Evolutionary conservation across 2,888 invertebrate genomes (phyloP).

Genomic region (Brenthis hecate): DNA sequence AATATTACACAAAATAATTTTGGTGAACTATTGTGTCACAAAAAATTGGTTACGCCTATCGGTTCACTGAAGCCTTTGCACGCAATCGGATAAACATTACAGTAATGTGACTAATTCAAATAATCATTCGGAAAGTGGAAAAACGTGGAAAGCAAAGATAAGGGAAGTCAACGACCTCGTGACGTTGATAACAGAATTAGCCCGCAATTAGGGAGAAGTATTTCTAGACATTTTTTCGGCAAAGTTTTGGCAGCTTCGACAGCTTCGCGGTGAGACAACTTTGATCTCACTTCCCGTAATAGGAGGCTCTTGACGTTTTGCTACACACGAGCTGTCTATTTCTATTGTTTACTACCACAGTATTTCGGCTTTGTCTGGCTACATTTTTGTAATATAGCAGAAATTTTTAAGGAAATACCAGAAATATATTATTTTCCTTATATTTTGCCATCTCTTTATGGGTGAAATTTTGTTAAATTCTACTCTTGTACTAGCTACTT

Average conservation of each 20-base stretch:
- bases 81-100: no score
- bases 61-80: no score
- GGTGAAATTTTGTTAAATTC: no score
- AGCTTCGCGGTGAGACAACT: slow-evolving; percentile 45
- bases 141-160: slow-evolving; percentile 42
- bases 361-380: no score
- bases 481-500: no score
- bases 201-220: slow-evolving; percentile 53
- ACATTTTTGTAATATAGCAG: no score
- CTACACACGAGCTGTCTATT: slow-evolving; percentile 5
- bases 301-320: slow-evolving; percentile 7
- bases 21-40: no score
- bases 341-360: not conserved
- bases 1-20: no score
- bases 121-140: slow-evolving; percentile 20
- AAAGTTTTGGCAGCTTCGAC: slow-evolving; percentile 59
- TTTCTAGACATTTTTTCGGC: slow-evolving; percentile 59
- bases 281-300: slow-evolving; percentile 41
- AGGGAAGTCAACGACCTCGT: slow-evolving; percentile 49
- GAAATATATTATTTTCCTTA: no score
- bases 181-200: slow-evolving; percentile 49
- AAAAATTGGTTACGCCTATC: no score
- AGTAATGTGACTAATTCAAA: not conserved
- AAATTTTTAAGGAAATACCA: no score
- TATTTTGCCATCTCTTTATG: no score